Evolutionary conservation across 2,888 invertebrate genomes (phyloP).

Genomic region (Atrina japonica): DNA sequence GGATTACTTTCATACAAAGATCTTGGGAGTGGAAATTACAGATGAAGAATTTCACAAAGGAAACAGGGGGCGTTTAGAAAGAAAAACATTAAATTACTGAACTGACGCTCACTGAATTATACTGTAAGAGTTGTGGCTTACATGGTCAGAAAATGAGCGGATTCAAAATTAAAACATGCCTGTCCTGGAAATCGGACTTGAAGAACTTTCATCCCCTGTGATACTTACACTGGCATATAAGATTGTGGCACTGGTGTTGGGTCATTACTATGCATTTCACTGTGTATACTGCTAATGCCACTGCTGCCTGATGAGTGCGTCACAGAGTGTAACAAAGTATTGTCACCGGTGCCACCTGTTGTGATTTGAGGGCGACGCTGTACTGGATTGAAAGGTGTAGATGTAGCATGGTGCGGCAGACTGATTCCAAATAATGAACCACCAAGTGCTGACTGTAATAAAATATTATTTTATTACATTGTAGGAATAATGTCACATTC

Average conservation of each 20-base stretch:
- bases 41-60: too few relatives aligned
- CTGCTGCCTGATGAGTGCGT: constrained; percentile 63
- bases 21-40: too few relatives aligned
- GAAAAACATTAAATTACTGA: too few relatives aligned
- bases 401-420: constrained; percentile 65
- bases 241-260: constrained; percentile 71
- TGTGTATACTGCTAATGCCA: constrained; percentile 77
- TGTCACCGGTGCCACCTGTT: constrained; percentile 28
- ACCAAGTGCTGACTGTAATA: constrained; percentile 30
- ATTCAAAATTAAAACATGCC: too few relatives aligned
- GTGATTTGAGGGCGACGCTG: constrained; percentile 21
- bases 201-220: too few relatives aligned
- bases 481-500: too few relatives aligned
- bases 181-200: too few relatives aligned
- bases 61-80: too few relatives aligned
- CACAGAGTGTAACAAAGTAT: constrained; percentile 42
- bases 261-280: constrained; percentile 62
- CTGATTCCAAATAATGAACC: constrained; percentile 60
- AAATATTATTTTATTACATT: not conserved
- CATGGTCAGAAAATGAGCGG: too few relatives aligned
- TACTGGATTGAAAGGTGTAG: constrained; percentile 68
- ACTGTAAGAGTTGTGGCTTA: too few relatives aligned
- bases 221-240: constrained; percentile 69
- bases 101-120: too few relatives aligned
- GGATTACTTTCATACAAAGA: too few relatives aligned